Base-by-base conservation (phyloP, 2,797 vertebrate genomes). In the Halcyon leucocephala region DNA sequence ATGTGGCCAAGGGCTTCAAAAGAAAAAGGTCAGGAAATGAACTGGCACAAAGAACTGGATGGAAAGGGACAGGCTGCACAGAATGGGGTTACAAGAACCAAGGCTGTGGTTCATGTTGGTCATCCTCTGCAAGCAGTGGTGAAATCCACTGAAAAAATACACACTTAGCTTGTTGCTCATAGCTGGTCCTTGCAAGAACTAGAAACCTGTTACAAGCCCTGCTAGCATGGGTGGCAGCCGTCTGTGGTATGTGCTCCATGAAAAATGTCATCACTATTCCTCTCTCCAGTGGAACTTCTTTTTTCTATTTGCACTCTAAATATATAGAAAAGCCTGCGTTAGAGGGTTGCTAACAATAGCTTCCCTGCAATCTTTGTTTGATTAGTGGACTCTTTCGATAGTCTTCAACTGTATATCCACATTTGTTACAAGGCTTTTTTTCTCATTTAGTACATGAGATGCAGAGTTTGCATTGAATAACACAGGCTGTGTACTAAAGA, bases 401-500 rank as follows among this genome's bases (percentile, higher is more conserved):
- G 64, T 14, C 10, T 80, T 57, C 12, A 81, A 26, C 22, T 28
- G 8, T 15, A 28, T 28, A 16, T 39, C 81, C 58, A 25, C 6
- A 20, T 72, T 84, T 84, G 13, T 84, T 67, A 35, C 20, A 69
- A 74, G 42, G 22, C 46, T 16, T 25, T 14, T 85, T 82, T 87
- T 19, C 10, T 21, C 3, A 14, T 12, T 70, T 48, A 44, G 18
- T 26, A 14, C 12, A 39, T 13, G 57, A 72, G n/a, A 20, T 0
- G 0, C 21, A 42, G 14, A 6, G 3, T 65, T 8, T 90, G 48
- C 69, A 44, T 19, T 66, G n/a, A 92, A 17, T 52, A 82, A 62
- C 0, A 0, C 16, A 46, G 3, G 8, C 10, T 82, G 19, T 1
- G 0, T 64, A 29, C 15, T 54, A 55, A 76, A 51, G 12, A 14